Evolutionary conservation across 2,113 vertebrate genomes (phyloP), one percentile per base, ranked within the genome.

Genomic region (Triplophysa tibetana): DNA sequence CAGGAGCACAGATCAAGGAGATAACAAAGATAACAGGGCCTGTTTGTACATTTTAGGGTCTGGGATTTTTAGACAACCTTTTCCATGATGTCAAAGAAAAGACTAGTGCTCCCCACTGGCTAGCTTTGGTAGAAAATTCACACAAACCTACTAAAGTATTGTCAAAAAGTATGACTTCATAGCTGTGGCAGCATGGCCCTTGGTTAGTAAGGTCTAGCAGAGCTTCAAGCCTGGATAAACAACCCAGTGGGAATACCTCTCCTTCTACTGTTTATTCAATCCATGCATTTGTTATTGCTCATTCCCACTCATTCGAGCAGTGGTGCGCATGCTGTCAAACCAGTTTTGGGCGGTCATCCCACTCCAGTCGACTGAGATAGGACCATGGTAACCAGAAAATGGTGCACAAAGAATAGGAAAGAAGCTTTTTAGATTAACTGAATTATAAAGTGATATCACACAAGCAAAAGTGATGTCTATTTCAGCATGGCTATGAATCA

Each of bases 81-180:
- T 80, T 48, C 70, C 48, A 66, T 64, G 73, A 75, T 61, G 70
- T 52, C 62, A 75, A 60, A 68, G 58, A 79, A 81, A 77, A 2
- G 24, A 29, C 14, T n/a, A 62, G 52, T 12, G 21, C 48, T n/a
- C 67, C 19, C 66, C 5, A 77, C 77, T 33, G 70, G 64, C 62
- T 61, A 24, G 56, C 69, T 56, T 45, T 38, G 17, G 33, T 21
- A 70, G 79, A 77, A 70, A 66, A 80, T 54, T 68, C 74, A 75
- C 80, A 77, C 80, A 82, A 12, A 77, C 61, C 45, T 52, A 56
- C 48, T 19, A 9, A 54, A 45, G 77, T 81, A 75, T 88, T 86
- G 85, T 85, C 70, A 68, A 79, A 29, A 12, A 56, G 68, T 56
- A 86, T 87, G 86, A 88, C 87, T 82, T 90, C 87, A 89, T 75